These are phyloP conservation scores for Epinephelus lanceolatus DNA, from an alignment of 2,113 vertebrate species.

Conservation along the genomic window DNA sequence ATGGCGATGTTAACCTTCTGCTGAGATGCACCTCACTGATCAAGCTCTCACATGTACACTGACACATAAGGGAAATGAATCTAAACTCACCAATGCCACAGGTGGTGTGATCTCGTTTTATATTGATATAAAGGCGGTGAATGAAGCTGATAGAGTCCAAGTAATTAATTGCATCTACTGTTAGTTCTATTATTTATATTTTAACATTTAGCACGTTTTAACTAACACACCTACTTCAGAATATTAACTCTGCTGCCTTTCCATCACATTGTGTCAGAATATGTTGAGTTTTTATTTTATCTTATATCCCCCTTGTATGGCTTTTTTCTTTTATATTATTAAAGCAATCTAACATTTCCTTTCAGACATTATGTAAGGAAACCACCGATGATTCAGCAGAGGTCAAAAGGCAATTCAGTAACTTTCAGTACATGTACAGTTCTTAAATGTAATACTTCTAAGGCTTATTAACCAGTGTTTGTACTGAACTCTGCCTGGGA, in stretches of 20 bases:
- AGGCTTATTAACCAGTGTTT: background rate
- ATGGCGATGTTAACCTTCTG: conserved; percentile 54
- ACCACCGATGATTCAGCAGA: background rate
- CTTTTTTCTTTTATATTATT: background rate
- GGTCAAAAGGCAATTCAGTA: background rate
- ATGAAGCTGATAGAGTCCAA: background rate
- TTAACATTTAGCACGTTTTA: background rate
- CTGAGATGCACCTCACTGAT: background rate
- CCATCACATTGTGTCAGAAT: background rate
- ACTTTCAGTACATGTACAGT: background rate
- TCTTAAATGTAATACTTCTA: background rate
- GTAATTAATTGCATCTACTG: background rate
- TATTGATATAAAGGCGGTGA: background rate
- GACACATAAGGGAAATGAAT: background rate
- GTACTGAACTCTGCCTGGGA: background rate
- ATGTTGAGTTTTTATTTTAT: background rate
- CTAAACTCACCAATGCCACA: background rate
- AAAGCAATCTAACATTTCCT: background rate
- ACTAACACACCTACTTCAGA: background rate
- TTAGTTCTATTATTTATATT: background rate
- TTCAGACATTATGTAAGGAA: background rate
- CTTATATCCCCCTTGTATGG: background rate
- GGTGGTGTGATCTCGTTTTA: background rate
- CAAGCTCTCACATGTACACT: background rate
- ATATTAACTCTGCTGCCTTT: background rate